Evolutionary conservation across 2,797 vertebrate species (phyloP), one percentile per base, ranked within the genome.

Genomic region (Iguana delicatissima): DNA sequence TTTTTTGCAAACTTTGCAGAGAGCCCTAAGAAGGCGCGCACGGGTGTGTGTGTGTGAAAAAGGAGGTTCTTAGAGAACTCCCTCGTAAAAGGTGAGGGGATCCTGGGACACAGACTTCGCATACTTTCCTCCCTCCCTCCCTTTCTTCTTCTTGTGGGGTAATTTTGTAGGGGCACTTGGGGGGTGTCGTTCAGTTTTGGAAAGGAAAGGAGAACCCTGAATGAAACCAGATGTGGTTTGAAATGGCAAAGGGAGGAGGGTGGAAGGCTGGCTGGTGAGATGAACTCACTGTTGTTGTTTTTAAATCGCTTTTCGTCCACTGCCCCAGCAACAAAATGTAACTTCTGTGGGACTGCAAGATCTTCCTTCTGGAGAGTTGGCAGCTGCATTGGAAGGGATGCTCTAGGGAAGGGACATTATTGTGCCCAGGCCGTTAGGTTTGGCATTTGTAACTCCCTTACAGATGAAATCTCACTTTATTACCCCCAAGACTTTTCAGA

Each of bases 221-320:
- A 86, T 76, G 88, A 69, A 89, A 89, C 85, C 84, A 84, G 81
- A 89, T 85, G 84, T 80, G 91, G 46, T 12, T 76, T 80, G 91
- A 74, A 81, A 81, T 82, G 64, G 91, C 67, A 69, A 62, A 74
- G 83, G 88, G 79, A 38, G 81, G 59, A 55, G 88, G 32, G 35
- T 2, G 69, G 50, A 32, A 84, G 69, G 69, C 55, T 85, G 50
- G 29, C 12, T 69, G 46, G 20, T 6, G 32, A 67, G 42, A 77
- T 64, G 13, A 64, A 67, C 73, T 14, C 52, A 52, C 55, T 72
- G 26, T 26, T 64, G 16, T 79, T 18, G 18, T 62, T 87, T 85
- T 20, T 57, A 22, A n/a, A 35, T 73, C 46, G 64, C 38, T 35
- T 26, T 35, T 26, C 20, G 55, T 81, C 13, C 83, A 26, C 62